Evolutionary conservation across 2,113 vertebrate genomes (phyloP), one percentile per base, ranked within the genome.

Genomic region (Ctenodactylus gundi): DNA sequence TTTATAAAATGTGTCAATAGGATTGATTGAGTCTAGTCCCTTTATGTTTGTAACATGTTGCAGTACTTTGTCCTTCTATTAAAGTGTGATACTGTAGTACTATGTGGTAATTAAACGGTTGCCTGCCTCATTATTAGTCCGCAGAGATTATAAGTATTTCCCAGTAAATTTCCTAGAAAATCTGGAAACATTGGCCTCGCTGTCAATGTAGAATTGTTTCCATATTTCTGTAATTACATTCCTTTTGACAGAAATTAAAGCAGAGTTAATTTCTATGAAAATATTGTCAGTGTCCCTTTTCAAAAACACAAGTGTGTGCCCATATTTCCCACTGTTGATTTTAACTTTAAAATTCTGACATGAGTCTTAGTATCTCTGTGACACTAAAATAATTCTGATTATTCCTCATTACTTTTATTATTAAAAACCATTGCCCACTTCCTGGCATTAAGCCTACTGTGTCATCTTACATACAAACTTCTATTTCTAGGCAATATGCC

Each of bases 21-120:
- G 27, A 86, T 27, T 88, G 36, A n/a, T 39, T 65, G 41, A 76
- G 18, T 75, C 18, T n/a, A 64, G 20, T 44, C 21, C 14, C 77
- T 41, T 85, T 57, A 68, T 73, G 20, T 72, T 96, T 95, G 82
- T 57, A 96, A 87, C 34, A 77, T 11, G 13, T 21, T 78, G 67
- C 31, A 67, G 11, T 53, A 72, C n/a, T 51, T 86, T 72, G 29
- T 29, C 67, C 17, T 84, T 67, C 39, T 34, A 90, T 27, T 23
- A 72, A 86, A 67, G 12, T 82, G 29, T 93, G 18, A 65, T 62
- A 51, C 53, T 67, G 20, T 8, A 60, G 34, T 44, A 73, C 46
- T 62, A 55, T 4, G 7, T 65, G 9, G 60, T 44, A 93, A 41
- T 95, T 90, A 83, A 81, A 96, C 53, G 60, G 60, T 9, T 41